Conservation (phyloP, 1,140 invertebrate species). For the Cyphomyrmex costatus region DNA sequence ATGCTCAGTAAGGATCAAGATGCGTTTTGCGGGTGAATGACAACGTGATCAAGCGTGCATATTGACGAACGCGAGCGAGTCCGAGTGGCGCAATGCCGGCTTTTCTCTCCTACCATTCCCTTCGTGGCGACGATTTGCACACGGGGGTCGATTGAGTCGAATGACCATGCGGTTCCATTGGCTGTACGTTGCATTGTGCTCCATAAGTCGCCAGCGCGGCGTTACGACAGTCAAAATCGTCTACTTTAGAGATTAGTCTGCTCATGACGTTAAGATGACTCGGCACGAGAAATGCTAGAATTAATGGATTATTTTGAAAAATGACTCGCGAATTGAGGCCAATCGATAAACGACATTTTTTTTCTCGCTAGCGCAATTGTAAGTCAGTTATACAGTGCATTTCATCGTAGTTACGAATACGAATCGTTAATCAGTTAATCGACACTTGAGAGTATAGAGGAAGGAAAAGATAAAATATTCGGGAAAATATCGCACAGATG, state of each 20-base stretch:
- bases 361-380: not conserved
- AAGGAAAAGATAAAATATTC: not conserved
- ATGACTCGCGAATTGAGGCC: constrained; percentile 4
- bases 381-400: not conserved
- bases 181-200: not conserved
- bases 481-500: not conserved
- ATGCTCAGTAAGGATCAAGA: constrained; percentile 65
- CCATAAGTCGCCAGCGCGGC: constrained; percentile 5
- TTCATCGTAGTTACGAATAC: not conserved
- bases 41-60: constrained; percentile 57
- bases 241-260: constrained; percentile 15
- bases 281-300: not conserved
- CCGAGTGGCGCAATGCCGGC: constrained; percentile 76
- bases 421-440: not conserved
- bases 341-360: constrained; percentile 8
- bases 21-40: constrained; percentile 48
- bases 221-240: constrained; percentile 24
- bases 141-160: constrained; percentile 36
- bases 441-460: not conserved
- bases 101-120: constrained; percentile 60
- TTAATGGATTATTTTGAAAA: constrained; percentile 33
- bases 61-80: constrained; percentile 38
- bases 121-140: constrained; percentile 60
- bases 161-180: constrained; percentile 34
- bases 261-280: constrained; percentile 18